Conservation (phyloP, 2,113 vertebrate species). For the Pleuronectes platessa region DNA sequence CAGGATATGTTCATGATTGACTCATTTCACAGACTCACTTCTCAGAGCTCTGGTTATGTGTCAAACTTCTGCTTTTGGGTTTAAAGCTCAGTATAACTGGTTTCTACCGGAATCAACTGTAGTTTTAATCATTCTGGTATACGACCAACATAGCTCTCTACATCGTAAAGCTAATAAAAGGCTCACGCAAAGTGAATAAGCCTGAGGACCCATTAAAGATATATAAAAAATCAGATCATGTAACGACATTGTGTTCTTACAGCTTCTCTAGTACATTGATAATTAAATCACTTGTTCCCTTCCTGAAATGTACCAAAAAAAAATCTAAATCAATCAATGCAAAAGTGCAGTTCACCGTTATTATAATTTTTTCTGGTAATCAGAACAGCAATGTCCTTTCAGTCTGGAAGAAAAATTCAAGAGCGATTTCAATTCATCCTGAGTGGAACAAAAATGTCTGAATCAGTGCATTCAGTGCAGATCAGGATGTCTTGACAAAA, state of each 20-base stretch:
- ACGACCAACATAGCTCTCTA: neutral
- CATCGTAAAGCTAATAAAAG: neutral
- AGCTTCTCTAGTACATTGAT: no score
- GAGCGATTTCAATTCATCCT: no score
- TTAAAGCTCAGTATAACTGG: neutral
- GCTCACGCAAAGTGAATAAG: neutral
- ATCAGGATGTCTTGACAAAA: no score
- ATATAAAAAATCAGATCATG: neutral
- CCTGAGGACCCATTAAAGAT: neutral
- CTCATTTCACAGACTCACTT: slow-evolving; percentile 40
- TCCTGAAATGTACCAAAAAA: neutral
- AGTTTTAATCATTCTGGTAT: slow-evolving; percentile 4
- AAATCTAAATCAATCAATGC: no score
- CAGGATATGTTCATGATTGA: slow-evolving; percentile 2
- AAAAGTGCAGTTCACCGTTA: no score
- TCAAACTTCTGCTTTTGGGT: slow-evolving; percentile 19
- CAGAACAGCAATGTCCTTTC: no score
- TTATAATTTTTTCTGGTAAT: no score
- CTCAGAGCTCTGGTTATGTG: no score
- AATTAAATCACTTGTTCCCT: neutral
- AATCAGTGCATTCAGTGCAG: no score
- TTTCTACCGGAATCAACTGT: slow-evolving; percentile 1
- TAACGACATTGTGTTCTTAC: neutral
- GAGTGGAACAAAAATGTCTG: no score
- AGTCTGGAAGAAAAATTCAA: no score